Base-by-base conservation (phyloP, 2,888 invertebrate genomes). In the Aquatica leii region DNA sequence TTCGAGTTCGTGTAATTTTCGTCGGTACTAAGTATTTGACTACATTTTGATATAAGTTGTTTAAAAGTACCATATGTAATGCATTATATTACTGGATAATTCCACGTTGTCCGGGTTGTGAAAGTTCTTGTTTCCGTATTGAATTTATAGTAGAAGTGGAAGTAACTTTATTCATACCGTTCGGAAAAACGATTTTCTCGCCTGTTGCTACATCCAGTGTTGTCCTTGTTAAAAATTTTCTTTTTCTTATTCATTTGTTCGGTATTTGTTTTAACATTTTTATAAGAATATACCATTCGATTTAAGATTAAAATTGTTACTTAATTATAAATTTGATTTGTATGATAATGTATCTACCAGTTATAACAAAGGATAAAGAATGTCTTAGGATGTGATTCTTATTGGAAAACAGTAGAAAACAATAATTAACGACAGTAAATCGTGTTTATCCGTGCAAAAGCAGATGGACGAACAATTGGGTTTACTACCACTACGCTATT, bases 391-490 rank as follows among this genome's bases (percentile, higher is more conserved):
- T n/a, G 14, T 43, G 8, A 15, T 43, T 43, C 14, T 46, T 18
- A 46, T 20, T 46, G 18, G 1, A 20, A 46, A 51, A 14, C 6
- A 8, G 41, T 46, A 20, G 48, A 59, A 61, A 61, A 41, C n/a
- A n/a, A n/a, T 54, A 61, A 61, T 61, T 61, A 61, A 61, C 55
- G 50, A 55, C 49, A 61, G 50, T 54, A 61, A 61, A 50, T 49
- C 54, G 55, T 55, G 60, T 55, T 61, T 61, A 61, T 61, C 41
- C 55, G 50, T 61, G 60, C 54, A 61, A 49, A 37, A 55, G 49
- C 40, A 54, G 41, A 54, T 61, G 55, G 60, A 49, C 54, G 43
- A 55, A 50, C 60, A 48, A 55, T 15, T 61, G 49, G 55, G 55
- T 61, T 55, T 50, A 35, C 54, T 40, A 61, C 54, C 60, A 55